Evolutionary conservation across 2,888 invertebrate genomes (phyloP).

Genomic region (Sericinus montela): DNA sequence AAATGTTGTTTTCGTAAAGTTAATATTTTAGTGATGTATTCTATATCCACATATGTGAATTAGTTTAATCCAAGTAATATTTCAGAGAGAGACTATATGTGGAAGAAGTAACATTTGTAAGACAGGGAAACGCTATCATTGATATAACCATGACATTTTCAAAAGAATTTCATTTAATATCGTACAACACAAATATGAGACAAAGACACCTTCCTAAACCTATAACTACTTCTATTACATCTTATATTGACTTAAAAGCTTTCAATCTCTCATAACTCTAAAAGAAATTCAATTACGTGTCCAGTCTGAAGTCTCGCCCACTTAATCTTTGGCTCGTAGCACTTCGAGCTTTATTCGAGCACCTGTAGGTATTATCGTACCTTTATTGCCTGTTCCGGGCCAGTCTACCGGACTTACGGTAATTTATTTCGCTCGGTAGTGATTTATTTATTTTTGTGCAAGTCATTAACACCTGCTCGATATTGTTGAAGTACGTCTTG

Average conservation of each 20-base stretch:
- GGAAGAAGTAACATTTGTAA: no score
- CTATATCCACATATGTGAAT: not conserved
- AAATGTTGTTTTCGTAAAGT: no score
- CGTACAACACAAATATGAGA: no score
- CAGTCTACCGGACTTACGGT: slow-evolving; percentile 1
- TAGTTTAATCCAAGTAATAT: no score
- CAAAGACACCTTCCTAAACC: no score
- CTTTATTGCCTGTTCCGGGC: slow-evolving; percentile 2
- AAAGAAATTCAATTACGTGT: slow-evolving; percentile 4
- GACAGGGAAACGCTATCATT: no score
- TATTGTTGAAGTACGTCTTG: not conserved
- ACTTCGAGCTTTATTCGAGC: slow-evolving; percentile 6
- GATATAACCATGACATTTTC: no score
- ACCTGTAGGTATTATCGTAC: slow-evolving; percentile 10
- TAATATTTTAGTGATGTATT: not conserved
- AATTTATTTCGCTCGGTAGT: slow-evolving; percentile 6
- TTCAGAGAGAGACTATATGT: no score
- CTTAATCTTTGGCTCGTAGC: slow-evolving; percentile 11
- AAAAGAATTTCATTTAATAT: no score
- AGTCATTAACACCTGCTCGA: not conserved
- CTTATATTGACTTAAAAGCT: no score
- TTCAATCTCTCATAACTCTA: not conserved
- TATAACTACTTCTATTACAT: no score
- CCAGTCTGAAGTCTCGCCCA: not conserved
- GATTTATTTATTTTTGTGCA: slow-evolving; percentile 11